Evolutionary conservation across 2,113 vertebrate genomes (phyloP).

Genomic region (Aphelocoma coerulescens): DNA sequence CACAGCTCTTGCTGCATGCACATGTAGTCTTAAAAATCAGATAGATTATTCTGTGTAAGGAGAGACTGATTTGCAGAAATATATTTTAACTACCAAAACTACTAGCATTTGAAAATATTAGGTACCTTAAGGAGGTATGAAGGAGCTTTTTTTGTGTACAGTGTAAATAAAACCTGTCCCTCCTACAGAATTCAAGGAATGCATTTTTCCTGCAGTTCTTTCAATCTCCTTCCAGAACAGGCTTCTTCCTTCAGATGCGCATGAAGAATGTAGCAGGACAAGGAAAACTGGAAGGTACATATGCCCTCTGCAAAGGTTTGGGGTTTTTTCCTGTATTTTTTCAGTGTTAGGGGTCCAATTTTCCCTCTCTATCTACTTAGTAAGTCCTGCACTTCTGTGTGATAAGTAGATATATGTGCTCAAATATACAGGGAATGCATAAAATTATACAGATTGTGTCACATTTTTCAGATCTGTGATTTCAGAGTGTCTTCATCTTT

Average conservation of each 20-base stretch:
- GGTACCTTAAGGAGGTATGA: neutral
- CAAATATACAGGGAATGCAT: neutral
- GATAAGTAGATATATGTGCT: neutral
- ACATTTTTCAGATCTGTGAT: neutral
- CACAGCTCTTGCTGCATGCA: neutral
- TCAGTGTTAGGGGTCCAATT: rapidly evolving
- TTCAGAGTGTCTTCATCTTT: neutral
- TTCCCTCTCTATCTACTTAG: neutral
- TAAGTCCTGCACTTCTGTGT: neutral
- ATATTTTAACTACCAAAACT: neutral
- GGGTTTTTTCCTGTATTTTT: neutral
- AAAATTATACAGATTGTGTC: neutral
- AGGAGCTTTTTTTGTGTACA: neutral
- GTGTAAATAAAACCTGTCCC: neutral
- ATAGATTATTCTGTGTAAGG: neutral
- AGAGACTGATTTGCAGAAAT: neutral
- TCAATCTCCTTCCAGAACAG: neutral
- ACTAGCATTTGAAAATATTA: neutral
- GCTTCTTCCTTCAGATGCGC: neutral
- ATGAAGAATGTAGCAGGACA: neutral
- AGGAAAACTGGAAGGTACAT: neutral
- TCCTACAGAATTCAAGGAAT: neutral
- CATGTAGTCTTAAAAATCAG: neutral
- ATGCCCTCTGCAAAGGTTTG: neutral
- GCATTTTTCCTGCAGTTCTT: neutral